Conservation (phyloP, 2,797 vertebrate genomes). For the Anomalospiza imberbis region DNA sequence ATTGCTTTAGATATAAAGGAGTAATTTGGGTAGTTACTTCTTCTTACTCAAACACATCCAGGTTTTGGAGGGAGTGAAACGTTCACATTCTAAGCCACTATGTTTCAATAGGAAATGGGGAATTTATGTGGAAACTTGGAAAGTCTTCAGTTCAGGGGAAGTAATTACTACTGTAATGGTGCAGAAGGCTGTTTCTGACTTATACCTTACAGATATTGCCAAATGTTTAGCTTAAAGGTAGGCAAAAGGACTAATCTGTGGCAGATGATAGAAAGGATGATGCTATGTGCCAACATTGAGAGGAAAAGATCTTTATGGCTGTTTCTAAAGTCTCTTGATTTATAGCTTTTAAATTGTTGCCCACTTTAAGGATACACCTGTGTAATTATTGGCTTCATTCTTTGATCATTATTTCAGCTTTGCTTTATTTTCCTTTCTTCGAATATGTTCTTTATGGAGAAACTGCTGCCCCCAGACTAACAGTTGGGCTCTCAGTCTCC, state of each 20-base stretch:
- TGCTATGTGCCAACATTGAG: not conserved
- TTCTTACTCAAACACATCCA: not conserved
- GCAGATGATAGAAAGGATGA: not conserved
- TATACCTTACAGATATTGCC: not conserved
- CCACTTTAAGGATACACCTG: not conserved
- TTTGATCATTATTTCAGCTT: not conserved
- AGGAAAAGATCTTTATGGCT: not conserved
- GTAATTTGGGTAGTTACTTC: not conserved
- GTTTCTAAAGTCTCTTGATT: not conserved
- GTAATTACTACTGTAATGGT: not conserved
- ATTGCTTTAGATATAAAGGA: not conserved
- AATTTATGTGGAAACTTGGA: not conserved
- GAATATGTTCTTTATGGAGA: not conserved
- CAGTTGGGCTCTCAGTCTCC: not conserved
- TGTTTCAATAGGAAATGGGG: not conserved
- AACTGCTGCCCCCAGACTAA: not conserved
- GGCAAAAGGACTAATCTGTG: not conserved
- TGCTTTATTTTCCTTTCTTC: not conserved
- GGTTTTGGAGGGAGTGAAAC: not conserved
- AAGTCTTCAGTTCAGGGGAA: not conserved
- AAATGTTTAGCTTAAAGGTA: not conserved
- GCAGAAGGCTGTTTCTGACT: not conserved
- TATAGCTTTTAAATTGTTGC: not conserved
- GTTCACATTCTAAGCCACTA: not conserved
- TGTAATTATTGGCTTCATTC: not conserved